Evolutionary conservation across 2,113 vertebrate genomes (phyloP).

Genomic region (Podarcis raffonei): DNA sequence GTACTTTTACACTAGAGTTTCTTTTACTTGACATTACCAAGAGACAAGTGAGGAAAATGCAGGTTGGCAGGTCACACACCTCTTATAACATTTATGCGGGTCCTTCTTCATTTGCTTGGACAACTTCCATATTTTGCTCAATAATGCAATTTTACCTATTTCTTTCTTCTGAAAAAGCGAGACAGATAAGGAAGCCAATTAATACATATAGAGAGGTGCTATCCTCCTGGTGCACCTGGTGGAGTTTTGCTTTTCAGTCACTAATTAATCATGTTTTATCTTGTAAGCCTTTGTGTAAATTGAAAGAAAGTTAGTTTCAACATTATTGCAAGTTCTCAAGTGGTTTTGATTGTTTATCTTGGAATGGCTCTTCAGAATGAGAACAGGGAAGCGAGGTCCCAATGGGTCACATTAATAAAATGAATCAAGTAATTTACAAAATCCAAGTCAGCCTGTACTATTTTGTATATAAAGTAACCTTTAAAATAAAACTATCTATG

Average conservation of each 20-base stretch:
- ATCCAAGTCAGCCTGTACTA: constrained; percentile 51
- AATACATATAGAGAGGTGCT: constrained; percentile 13
- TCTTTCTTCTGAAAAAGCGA: constrained; percentile 21
- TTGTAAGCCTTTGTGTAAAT: constrained; percentile 51
- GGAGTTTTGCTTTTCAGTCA: constrained; percentile 44
- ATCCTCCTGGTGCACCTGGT: constrained; percentile 33
- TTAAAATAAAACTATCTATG: constrained; percentile 53
- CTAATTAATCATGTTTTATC: constrained; percentile 53
- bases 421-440: constrained; percentile 62
- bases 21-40: not conserved
- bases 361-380: constrained; percentile 22
- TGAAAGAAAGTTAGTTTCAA: constrained; percentile 43
- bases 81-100: not conserved
- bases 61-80: not conserved
- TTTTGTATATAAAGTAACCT: constrained; percentile 29
- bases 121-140: not conserved
- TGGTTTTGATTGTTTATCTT: constrained; percentile 50
- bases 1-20: not conserved
- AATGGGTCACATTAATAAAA: constrained; percentile 59
- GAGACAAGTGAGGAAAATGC: not conserved
- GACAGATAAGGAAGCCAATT: not conserved
- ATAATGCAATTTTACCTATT: not conserved
- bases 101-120: constrained; percentile 10
- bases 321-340: constrained; percentile 41
- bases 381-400: constrained; percentile 51